A percentile compares a stretch with the other conserved stretches of the same genome.
These are phyloP conservation scores for Zaprionus ornatus DNA, from an alignment of 1,140 invertebrate genomes.

Conservation along the genomic window DNA sequence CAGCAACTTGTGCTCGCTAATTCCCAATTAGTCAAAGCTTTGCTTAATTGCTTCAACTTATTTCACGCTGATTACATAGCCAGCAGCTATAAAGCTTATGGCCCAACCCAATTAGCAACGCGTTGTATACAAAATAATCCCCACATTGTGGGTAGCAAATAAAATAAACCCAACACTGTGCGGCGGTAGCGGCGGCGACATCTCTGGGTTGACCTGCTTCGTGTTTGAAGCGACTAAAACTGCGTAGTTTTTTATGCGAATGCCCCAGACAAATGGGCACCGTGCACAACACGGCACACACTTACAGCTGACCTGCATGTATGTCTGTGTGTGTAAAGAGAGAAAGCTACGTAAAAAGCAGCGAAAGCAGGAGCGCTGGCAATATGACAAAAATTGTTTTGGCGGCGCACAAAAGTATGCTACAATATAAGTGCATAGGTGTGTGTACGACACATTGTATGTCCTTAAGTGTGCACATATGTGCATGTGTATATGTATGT, in stretches of 20 bases:
- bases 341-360: constrained; percentile 1
- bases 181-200: not conserved
- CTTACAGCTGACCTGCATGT: constrained; percentile 32
- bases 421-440: constrained; percentile 25
- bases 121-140: not conserved
- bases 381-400: constrained; percentile 58
- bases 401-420: constrained; percentile 39
- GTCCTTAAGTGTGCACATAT: not conserved
- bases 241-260: constrained; percentile 52
- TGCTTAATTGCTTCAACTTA: constrained; percentile 1
- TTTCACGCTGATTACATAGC: constrained; percentile 2
- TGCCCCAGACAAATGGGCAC: constrained; percentile 65
- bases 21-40: constrained; percentile 4
- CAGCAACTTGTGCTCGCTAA: not conserved
- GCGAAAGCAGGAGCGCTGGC: constrained; percentile 38
- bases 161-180: not conserved
- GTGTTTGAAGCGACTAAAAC: constrained; percentile 26
- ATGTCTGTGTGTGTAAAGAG: not conserved
- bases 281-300: constrained; percentile 26
- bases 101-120: not conserved
- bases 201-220: not conserved
- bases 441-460: not conserved
- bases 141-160: not conserved
- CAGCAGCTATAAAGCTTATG: not conserved
- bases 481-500: not conserved